Percentiles rank a stretch among this genome's conserved stretches.
Evolutionary conservation across 2,888 invertebrate genomes (phyloP).

Genomic region (Notodonta dromedarius): DNA sequence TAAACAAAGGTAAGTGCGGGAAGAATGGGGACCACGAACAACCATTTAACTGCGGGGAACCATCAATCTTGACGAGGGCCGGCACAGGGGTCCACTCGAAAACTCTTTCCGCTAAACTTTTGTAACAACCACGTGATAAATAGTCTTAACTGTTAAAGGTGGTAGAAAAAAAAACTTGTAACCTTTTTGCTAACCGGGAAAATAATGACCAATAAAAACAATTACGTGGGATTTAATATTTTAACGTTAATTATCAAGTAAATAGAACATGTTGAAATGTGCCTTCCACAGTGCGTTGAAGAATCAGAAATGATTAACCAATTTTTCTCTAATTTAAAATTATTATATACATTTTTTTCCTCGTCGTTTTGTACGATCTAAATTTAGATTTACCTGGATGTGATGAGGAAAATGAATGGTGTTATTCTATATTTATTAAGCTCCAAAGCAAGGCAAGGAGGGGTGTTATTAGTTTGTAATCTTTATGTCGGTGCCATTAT

Average conservation of each 20-base stretch:
- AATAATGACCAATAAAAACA: no score
- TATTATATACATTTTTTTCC: no score
- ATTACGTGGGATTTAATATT: no score
- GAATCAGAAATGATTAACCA: background rate
- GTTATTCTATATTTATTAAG: background rate
- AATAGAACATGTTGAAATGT: no score
- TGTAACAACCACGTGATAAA: constrained; percentile 73
- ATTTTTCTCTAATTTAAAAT: no score
- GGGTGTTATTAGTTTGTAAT: background rate
- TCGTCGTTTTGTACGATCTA: no score
- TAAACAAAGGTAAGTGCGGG: constrained; percentile 57
- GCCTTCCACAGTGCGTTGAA: no score
- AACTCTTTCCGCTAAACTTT: constrained; percentile 75
- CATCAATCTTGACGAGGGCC: constrained; percentile 74
- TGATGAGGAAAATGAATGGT: background rate
- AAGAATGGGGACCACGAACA: constrained; percentile 54
- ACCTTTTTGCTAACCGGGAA: no score
- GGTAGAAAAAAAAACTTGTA: constrained; percentile 52
- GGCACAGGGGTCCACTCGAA: constrained; percentile 72
- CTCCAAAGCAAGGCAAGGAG: background rate
- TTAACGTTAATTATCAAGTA: no score
- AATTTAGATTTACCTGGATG: background rate
- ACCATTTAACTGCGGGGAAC: constrained; percentile 60
- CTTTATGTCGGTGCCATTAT: no score
- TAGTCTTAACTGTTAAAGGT: constrained; percentile 61